A percentile compares a stretch with the other conserved stretches of the same genome.
These are phyloP conservation scores for Macaca mulatta DNA, from an alignment of 2,113 vertebrate species.

Conservation along the genomic window DNA sequence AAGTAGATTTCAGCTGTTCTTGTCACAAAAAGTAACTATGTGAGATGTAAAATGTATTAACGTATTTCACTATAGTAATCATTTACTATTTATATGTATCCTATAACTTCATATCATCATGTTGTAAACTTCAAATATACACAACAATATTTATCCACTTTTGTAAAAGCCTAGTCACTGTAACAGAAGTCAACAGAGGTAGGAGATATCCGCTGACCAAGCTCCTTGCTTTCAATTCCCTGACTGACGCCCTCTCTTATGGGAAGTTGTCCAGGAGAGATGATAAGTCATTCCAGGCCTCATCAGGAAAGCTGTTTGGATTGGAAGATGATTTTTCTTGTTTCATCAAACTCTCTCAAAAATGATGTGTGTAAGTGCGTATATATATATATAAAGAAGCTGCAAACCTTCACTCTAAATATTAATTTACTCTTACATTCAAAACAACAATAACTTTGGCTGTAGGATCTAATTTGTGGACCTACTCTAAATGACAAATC, in stretches of 20 bases:
- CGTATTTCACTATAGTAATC: neutral
- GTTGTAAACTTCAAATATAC: neutral
- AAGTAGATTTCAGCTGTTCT: neutral
- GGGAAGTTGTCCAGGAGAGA: constrained; percentile 33
- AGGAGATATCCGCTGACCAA: neutral
- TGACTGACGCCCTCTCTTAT: neutral
- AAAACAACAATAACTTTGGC: neutral
- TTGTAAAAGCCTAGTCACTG: neutral
- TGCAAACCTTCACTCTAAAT: neutral
- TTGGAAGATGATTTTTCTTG: neutral
- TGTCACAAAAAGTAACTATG: neutral
- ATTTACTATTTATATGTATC: neutral
- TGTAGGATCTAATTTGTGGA: neutral
- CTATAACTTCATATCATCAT: neutral
- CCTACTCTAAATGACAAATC: neutral
- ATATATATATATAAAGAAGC: neutral
- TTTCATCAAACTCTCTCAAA: neutral
- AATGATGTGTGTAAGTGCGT: neutral
- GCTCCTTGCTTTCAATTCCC: constrained; percentile 23
- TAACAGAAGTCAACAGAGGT: neutral
- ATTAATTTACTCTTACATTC: neutral
- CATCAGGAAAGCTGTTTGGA: neutral
- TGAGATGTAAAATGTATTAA: neutral
- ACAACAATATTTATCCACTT: neutral
- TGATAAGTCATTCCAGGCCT: constrained; percentile 14